phyloP scores from a whole-genome alignment of 1,140 invertebrate genomes.

The Daktulosphaira vitifoliae region DNA sequence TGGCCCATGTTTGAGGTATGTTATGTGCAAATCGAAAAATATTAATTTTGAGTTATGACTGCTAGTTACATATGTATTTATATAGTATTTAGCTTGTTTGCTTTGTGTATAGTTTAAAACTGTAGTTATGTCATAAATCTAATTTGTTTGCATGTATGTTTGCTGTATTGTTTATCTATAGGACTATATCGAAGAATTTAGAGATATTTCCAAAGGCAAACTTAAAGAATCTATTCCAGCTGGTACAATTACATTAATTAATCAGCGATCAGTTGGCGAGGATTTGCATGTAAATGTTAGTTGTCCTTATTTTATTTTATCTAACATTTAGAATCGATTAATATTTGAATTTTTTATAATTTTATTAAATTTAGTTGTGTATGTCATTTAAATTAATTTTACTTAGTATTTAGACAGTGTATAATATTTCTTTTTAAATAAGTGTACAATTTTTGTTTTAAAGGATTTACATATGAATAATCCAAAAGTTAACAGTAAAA shows the following conservation, averaged over 20 bases:
- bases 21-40: background rate
- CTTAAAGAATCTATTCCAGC: constrained; percentile 81
- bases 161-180: constrained; percentile 49
- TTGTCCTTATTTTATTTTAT: background rate
- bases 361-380: too few relatives aligned
- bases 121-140: constrained; percentile 39
- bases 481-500: constrained; percentile 31
- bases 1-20: constrained; percentile 95
- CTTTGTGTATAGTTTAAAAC: constrained; percentile 38
- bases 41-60: background rate
- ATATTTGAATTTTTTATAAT: too few relatives aligned
- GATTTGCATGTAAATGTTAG: constrained; percentile 74
- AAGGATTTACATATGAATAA: constrained; percentile 21
- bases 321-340: too few relatives aligned
- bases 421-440: too few relatives aligned
- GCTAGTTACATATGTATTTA: background rate
- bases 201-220: constrained; percentile 89
- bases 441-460: background rate
- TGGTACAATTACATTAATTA: constrained; percentile 89
- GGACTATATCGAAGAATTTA: constrained; percentile 94
- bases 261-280: constrained; percentile 88
- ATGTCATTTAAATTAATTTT: too few relatives aligned
- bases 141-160: constrained; percentile 31
- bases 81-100: background rate
- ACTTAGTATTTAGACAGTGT: too few relatives aligned